Conservation (phyloP, 2,113 vertebrate genomes). For the Crotalus tigris region DNA sequence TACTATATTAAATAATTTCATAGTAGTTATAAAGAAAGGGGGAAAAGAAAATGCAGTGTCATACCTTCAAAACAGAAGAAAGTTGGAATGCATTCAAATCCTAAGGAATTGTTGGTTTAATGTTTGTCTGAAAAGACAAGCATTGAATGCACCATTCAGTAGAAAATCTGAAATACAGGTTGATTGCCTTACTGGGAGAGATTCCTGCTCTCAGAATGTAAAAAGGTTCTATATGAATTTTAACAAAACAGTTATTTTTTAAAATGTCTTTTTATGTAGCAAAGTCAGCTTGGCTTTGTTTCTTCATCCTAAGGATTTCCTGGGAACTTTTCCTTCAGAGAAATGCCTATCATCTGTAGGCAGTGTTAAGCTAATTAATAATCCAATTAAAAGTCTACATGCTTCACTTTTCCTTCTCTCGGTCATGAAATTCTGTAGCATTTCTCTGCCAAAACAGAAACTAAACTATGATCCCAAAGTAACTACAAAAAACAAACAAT, state of each 20-base stretch:
- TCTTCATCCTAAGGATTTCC: not conserved
- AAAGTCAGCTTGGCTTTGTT: not conserved
- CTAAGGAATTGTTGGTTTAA: not conserved
- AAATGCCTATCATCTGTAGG: conserved; percentile 39
- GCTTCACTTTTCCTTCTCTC: conserved; percentile 10
- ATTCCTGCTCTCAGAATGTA: not conserved
- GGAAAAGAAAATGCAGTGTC: conserved; percentile 34
- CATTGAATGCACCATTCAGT: conserved; percentile 16
- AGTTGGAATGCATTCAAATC: conserved; percentile 34
- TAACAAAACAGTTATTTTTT: not conserved
- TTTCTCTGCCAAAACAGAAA: not conserved
- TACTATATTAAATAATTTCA: conserved; percentile 45
- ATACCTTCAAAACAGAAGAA: not conserved
- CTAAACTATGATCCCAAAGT: not conserved
- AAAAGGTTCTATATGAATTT: not conserved
- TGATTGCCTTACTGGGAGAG: conserved; percentile 4
- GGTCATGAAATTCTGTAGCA: not conserved
- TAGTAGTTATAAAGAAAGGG: conserved; percentile 23
- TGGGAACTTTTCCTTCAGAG: not conserved
- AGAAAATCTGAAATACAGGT: conserved; percentile 22
- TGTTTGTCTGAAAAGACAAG: not conserved
- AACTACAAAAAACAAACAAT: not conserved
- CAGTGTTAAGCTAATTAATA: conserved; percentile 12
- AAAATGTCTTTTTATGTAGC: not conserved
- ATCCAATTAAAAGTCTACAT: not conserved